These are phyloP conservation scores for Megaceryle torquata DNA, from an alignment of 2,113 vertebrate species.

Conservation along the genomic window DNA sequence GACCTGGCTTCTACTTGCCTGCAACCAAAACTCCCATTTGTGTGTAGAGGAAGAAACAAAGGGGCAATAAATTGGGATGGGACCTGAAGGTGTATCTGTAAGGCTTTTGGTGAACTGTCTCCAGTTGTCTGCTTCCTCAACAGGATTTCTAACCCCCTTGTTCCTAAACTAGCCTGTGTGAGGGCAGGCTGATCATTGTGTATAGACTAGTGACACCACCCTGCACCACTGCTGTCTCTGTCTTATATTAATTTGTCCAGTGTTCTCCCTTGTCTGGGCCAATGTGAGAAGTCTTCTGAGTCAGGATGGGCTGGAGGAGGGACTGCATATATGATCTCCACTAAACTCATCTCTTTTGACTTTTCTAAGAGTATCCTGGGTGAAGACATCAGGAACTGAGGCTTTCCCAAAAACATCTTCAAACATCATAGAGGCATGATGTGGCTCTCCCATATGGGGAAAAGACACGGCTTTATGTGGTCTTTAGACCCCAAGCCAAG, in stretches of 20 bases:
- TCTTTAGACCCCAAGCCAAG: not conserved
- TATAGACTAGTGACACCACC: not conserved
- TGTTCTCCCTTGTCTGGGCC: not conserved
- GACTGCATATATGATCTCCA: not conserved
- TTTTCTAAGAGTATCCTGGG: not conserved
- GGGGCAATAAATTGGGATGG: not conserved
- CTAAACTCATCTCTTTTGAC: not conserved
- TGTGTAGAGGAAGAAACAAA: not conserved
- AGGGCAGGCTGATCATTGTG: not conserved
- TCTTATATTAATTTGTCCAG: not conserved
- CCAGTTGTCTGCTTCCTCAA: not conserved
- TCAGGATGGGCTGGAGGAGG: not conserved
- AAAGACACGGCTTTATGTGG: not conserved
- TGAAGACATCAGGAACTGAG: not conserved
- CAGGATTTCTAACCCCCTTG: not conserved
- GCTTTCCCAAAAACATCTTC: not conserved
- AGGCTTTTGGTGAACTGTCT: not conserved
- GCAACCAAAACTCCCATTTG: not conserved
- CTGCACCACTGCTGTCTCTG: not conserved
- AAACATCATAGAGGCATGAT: not conserved
- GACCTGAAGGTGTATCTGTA: not conserved
- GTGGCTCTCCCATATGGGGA: not conserved
- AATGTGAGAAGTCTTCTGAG: not conserved
- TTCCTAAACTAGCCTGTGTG: not conserved
- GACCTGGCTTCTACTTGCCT: not conserved